Conservation (phyloP, 2,888 invertebrate genomes). For the Hirtodrosophila alboralis region DNA sequence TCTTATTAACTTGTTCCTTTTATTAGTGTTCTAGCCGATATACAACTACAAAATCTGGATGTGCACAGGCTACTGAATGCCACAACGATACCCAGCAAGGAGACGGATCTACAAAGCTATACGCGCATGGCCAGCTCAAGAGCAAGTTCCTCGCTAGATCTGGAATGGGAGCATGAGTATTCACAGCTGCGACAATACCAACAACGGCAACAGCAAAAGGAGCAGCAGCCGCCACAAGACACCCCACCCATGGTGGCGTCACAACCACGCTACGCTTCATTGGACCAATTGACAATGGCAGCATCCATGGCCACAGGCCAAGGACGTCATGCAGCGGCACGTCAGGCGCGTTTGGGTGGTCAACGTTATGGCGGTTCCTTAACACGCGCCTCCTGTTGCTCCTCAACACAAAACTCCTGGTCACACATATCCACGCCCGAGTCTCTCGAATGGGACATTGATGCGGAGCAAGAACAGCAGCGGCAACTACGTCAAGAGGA, state of each 20-base stretch:
- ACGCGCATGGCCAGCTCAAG: conserved; percentile 85
- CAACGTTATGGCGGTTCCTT: conserved; percentile 70
- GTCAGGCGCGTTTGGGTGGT: conserved; percentile 44
- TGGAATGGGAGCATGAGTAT: conserved; percentile 90
- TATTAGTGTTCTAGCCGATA: conserved; percentile 84
- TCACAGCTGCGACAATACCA: conserved; percentile 59
- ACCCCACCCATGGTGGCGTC: conserved; percentile 27
- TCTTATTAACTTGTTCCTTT: not conserved
- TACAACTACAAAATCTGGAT: conserved; percentile 87
- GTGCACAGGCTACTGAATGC: conserved; percentile 85
- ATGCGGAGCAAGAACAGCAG: conserved; percentile 83
- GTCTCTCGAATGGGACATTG: conserved; percentile 89
- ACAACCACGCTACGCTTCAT: conserved; percentile 59
- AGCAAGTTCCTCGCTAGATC: conserved; percentile 87
- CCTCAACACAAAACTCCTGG: conserved; percentile 85
- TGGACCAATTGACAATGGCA: conserved; percentile 65
- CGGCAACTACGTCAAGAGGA: conserved; percentile 83
- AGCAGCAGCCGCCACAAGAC: conserved; percentile 33
- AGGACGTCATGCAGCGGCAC: conserved; percentile 33
- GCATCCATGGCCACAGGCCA: conserved; percentile 48
- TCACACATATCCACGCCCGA: conserved; percentile 88
- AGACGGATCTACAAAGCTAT: conserved; percentile 74
- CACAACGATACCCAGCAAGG: conserved; percentile 71
- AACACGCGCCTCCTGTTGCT: conserved; percentile 84
- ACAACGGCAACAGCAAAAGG: conserved; percentile 53